These are phyloP conservation scores for Gortyna flavago DNA, from an alignment of 2,888 invertebrate genomes.

Conservation along the genomic window DNA sequence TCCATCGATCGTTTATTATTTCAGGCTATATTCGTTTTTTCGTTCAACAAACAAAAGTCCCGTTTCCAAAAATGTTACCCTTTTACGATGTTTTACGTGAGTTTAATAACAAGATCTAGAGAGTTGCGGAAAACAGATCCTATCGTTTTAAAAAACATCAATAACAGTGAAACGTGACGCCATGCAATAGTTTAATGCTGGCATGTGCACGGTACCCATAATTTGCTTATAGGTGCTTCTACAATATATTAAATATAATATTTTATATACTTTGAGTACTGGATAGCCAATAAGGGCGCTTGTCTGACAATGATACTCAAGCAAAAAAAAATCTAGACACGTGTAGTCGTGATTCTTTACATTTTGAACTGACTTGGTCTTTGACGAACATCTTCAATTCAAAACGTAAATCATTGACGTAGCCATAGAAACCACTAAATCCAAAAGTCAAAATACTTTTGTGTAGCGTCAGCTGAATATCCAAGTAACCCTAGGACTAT, in stretches of 20 bases:
- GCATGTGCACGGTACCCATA: conserved; percentile 15
- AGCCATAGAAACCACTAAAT: background rate
- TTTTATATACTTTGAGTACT: background rate
- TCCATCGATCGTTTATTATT: background rate
- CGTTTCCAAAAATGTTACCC: background rate
- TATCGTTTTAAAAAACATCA: conserved; percentile 38
- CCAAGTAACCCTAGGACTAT: background rate
- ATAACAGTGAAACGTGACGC: conserved; percentile 35
- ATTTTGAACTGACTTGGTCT: background rate
- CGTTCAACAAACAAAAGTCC: too few species aligned
- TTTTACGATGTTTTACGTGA: background rate
- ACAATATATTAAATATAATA: too few species aligned
- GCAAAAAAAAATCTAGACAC: background rate
- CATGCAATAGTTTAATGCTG: conserved; percentile 31
- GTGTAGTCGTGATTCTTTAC: background rate
- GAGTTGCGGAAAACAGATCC: conserved; percentile 45
- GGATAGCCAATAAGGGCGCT: background rate
- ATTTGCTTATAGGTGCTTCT: background rate
- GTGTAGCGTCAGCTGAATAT: background rate
- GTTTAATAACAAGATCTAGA: conserved; percentile 7
- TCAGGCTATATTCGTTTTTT: background rate
- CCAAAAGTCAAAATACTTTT: background rate
- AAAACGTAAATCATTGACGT: background rate
- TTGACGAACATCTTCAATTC: background rate
- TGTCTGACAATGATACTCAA: background rate